Base-by-base conservation (phyloP, 2,888 invertebrate species). In the Andricus quercusramuli region DNA sequence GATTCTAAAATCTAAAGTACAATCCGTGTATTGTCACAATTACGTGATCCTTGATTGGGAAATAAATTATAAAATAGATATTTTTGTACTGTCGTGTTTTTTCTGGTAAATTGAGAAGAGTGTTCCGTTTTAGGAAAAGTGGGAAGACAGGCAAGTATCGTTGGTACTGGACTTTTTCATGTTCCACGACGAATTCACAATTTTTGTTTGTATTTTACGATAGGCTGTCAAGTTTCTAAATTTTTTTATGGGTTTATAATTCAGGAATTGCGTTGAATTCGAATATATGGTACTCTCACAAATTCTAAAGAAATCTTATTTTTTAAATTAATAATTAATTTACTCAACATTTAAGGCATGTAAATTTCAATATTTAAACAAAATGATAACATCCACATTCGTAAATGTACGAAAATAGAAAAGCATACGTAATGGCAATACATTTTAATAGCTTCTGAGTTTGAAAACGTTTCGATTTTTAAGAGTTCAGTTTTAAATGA, bases 131-230 rank as follows among this genome's bases (percentile, higher is more conserved):
- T 22, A 78, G 51, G 32, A 20, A 65, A 64, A 62, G 15, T 44
- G 56, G 78, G 78, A 78, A 78, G 78, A 78, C 78, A 29, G 44
- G 22, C 62, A 78, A 44, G 56, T 32, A 78, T 78, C 65, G 32
- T 47, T 67, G 66, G 44, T 25, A 78, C 78, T 78, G 59, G 62
- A 77, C 17, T 22, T 59, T 41, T 65, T 65, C 37, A 44, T 65
- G 47, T 77, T 62, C n/a, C 17, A 64, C 17, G 64, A 13, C 67
- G 13, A 66, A 37, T 66, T 66, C 11, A 67, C 11, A 2, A 37
- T 67, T 41, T n/a, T 22, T 47, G 4, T 47, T 47, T 47, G 15
- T 3, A 47, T 47, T 47, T 47, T 5, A 0, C 41, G 3, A n/a
- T n/a, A 67, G 8, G 32, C 9, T 32, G 20, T 37, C 65, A 1